Conservation (phyloP, 1,140 invertebrate species). For the Rhizoglyphus robini region DNA sequence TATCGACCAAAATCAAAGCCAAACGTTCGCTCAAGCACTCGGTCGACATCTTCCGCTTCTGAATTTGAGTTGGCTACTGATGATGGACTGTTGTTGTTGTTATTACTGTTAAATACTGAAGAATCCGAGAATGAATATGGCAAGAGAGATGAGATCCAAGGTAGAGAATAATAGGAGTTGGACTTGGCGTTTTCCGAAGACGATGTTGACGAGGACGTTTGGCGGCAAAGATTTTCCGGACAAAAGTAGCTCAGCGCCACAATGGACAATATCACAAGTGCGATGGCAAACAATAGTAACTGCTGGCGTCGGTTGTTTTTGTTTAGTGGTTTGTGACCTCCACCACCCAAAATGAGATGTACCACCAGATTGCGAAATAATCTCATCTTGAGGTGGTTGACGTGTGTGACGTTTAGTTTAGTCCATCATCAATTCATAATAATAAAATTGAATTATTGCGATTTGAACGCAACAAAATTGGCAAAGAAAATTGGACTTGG, state of each 20-base stretch:
- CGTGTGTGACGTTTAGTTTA: too few species aligned
- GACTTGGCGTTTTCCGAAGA: too few species aligned
- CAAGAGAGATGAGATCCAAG: background rate
- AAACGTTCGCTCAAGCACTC: background rate
- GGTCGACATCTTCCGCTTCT: background rate
- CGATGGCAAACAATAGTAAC: background rate
- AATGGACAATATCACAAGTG: background rate
- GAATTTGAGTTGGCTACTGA: background rate
- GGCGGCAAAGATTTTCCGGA: background rate
- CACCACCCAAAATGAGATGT: too few species aligned
- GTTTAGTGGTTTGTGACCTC: too few species aligned
- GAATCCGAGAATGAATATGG: background rate
- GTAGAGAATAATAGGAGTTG: too few species aligned
- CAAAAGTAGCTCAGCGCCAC: background rate
- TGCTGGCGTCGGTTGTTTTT: background rate
- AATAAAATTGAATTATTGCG: too few species aligned
- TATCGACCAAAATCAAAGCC: background rate
- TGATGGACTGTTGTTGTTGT: background rate
- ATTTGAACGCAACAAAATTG: too few species aligned
- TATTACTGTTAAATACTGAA: too few species aligned
- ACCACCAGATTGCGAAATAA: too few species aligned
- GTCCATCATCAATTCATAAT: too few species aligned
- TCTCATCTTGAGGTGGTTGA: too few species aligned
- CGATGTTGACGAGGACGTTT: background rate
- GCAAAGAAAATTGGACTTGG: too few species aligned